These are phyloP conservation scores for Campoletis sonorensis DNA, from an alignment of 1,140 invertebrate genomes.

Conservation along the genomic window DNA sequence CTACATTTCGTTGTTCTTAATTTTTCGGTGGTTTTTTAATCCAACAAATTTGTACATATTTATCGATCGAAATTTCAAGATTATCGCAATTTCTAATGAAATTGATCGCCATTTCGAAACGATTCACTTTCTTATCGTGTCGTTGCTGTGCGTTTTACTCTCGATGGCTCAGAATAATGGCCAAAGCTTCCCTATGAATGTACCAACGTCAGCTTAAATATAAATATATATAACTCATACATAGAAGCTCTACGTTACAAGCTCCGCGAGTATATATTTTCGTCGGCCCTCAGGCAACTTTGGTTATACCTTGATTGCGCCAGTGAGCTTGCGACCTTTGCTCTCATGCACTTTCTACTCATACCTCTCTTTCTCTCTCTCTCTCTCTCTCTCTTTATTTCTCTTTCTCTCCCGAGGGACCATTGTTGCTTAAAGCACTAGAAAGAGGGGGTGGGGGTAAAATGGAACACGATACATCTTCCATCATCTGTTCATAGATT, in stretches of 20 bases:
- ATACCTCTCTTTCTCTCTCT: neutral
- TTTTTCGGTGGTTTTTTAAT: neutral
- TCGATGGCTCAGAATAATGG: slow-evolving; percentile 5
- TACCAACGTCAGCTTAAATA: neutral
- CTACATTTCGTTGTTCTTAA: too few species aligned
- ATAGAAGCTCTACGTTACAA: slow-evolving; percentile 1
- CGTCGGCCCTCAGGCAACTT: neutral
- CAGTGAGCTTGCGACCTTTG: slow-evolving; percentile 9
- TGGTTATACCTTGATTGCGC: slow-evolving; percentile 22
- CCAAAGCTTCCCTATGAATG: neutral
- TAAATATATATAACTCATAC: neutral
- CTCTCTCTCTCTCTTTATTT: neutral
- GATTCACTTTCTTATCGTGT: neutral
- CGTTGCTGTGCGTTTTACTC: neutral
- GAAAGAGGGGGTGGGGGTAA: too few species aligned
- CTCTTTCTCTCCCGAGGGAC: neutral
- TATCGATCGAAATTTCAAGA: neutral
- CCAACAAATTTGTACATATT: neutral
- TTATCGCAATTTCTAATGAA: neutral
- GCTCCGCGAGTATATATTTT: neutral
- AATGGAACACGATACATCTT: neutral
- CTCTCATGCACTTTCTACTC: neutral
- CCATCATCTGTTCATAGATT: neutral
- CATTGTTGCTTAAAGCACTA: neutral
- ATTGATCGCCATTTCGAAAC: neutral